Evolutionary conservation across 2,888 invertebrate species (phyloP), one percentile per base, ranked within the genome.

Genomic region (Ectemnius continuus): DNA sequence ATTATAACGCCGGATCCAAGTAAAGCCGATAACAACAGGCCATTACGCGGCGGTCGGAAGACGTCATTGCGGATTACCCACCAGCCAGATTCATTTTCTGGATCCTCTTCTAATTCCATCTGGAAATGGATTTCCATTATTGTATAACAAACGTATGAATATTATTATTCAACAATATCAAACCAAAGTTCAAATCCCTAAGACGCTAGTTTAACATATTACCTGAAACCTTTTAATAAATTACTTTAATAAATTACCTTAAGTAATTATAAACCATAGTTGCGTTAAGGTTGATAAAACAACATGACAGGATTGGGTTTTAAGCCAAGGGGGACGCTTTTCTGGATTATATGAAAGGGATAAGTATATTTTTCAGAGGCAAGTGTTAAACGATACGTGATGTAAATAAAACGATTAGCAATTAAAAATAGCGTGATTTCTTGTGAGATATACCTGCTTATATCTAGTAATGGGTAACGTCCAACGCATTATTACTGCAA

Each of bases 61-160:
- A 99, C 98, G 91, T 99, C 99, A 0, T 99, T 99, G 88, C 99
- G 99, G 0, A 99, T 99, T 81, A 99, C 91, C 91, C 99, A 99
- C 99, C 99, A 99, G 14, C 98, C 98, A 86, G 97, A 36, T 36
- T 36, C 4, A 1, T 36, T 1, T 0, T 36, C 2, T 36, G 8
- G 5, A 4, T 36, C 4, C 28, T 96, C 96, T 8, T 96, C 96
- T 83, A 95, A 95, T 86, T 96, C 96, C 93, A 96, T 96, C 90
- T 90, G 88, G 86, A 90, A 90, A 76, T 87, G 90, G 80, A 87
- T 87, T 87, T 88, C 89, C 89, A 87, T 90, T 89, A 89, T 86
- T 83, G 83, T 84, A 89, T 88, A 87, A 89, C 86, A 88, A 87
- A 88, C 86, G 78, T 76, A 72, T 52, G 36, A 64, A 73, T 79